phyloP scores from a whole-genome alignment of 2,113 vertebrate species.

The Dryoscopus gambensis region DNA sequence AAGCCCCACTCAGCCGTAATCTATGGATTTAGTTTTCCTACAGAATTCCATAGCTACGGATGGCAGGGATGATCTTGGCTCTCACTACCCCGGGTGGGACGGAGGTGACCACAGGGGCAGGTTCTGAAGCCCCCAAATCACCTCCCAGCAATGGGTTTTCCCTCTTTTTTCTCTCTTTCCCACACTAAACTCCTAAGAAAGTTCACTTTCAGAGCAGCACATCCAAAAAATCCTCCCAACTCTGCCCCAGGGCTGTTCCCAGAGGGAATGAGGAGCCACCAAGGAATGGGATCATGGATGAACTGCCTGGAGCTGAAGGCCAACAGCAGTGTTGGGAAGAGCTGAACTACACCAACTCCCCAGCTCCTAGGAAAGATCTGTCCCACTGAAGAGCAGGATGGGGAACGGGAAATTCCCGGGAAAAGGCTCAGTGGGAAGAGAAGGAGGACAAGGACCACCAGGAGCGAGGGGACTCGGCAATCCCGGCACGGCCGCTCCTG shows the following conservation, averaged over 20 bases:
- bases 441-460: not conserved
- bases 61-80: not conserved
- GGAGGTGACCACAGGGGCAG: accelerated
- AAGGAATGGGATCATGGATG: not conserved
- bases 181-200: not conserved
- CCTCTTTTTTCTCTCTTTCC: not conserved
- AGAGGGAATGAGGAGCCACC: not conserved
- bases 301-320: not conserved
- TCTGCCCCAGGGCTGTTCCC: accelerated
- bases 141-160: not conserved
- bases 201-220: not conserved
- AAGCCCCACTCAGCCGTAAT: not conserved
- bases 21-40: not conserved
- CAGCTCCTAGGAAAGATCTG: not conserved
- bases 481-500: accelerated
- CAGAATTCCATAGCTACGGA: not conserved
- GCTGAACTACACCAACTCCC: not conserved
- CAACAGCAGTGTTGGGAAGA: accelerated
- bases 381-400: accelerated
- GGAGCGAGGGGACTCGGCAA: accelerated
- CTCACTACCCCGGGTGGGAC: accelerated
- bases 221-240: not conserved
- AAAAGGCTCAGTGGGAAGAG: not conserved
- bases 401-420: not conserved
- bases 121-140: not conserved